phyloP scores from a whole-genome alignment of 2,888 invertebrate genomes.

The Microdon myrmicae region DNA sequence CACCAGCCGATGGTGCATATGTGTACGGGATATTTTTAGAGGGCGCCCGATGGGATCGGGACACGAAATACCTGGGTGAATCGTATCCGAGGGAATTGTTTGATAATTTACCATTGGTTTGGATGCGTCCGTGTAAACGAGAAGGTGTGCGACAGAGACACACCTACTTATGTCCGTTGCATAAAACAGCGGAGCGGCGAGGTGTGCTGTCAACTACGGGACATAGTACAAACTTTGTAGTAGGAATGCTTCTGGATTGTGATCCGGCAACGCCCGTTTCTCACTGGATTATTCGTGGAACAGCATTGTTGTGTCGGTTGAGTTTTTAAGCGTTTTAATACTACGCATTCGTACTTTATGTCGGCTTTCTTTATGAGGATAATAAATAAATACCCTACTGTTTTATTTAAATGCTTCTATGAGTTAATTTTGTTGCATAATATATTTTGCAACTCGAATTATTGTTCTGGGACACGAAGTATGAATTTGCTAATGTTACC shows the following conservation, averaged over 20 bases:
- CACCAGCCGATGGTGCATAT: constrained; percentile 80
- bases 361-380: too few relatives aligned
- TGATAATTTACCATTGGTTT: constrained; percentile 83
- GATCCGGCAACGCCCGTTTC: constrained; percentile 73
- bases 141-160: constrained; percentile 73
- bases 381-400: too few relatives aligned
- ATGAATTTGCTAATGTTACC: too few relatives aligned
- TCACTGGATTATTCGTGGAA: constrained; percentile 91
- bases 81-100: constrained; percentile 85
- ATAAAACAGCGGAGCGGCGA: constrained; percentile 89
- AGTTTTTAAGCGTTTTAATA: too few relatives aligned
- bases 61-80: constrained; percentile 76
- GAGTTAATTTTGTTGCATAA: too few relatives aligned
- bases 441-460: too few relatives aligned
- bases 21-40: constrained; percentile 85
- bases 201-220: constrained; percentile 92
- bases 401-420: too few relatives aligned
- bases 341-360: too few relatives aligned
- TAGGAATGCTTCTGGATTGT: constrained; percentile 78
- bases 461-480: too few relatives aligned
- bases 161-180: constrained; percentile 85
- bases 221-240: constrained; percentile 93
- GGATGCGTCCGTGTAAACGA: constrained; percentile 82
- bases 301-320: constrained; percentile 87
- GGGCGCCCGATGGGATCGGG: constrained; percentile 87